Conservation (phyloP, 2,797 vertebrate genomes). For the Crenichthys baileyi region DNA sequence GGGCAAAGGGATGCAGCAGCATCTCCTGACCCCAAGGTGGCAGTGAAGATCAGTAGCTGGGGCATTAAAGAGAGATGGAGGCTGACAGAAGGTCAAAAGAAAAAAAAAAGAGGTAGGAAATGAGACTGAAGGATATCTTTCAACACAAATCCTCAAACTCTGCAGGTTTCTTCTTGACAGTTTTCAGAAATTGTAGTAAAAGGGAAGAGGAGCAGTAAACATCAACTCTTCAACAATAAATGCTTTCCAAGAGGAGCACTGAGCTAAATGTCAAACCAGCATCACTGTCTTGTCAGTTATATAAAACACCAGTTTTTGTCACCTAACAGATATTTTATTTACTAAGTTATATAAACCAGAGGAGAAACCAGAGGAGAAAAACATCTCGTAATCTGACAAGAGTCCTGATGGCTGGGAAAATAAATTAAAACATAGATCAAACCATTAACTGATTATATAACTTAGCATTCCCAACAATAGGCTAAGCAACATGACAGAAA, state of each 20-base stretch:
- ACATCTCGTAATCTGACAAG: not conserved
- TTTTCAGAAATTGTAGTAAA: conserved; percentile 15
- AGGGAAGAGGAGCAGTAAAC: conserved; percentile 16
- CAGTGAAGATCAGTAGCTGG: conserved; percentile 75
- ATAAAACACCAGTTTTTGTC: conserved; percentile 4
- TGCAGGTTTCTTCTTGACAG: conserved; percentile 26
- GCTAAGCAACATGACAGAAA: not conserved
- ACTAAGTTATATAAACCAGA: not conserved
- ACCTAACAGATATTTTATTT: not conserved
- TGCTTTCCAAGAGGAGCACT: not conserved
- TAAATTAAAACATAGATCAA: not conserved
- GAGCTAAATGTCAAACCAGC: conserved; percentile 30
- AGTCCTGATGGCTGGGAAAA: not conserved
- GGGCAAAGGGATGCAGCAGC: conserved; percentile 50
- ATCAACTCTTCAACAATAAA: conserved; percentile 29
- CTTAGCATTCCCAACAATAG: not conserved
- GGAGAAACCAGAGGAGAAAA: not conserved
- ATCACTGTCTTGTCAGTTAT: conserved; percentile 8
- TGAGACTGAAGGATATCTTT: conserved; percentile 58
- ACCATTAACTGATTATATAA: not conserved
- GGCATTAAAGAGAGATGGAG: conserved; percentile 7
- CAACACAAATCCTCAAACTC: conserved; percentile 31
- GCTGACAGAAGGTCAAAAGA: conserved; percentile 1
- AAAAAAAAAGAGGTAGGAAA: conserved; percentile 12
- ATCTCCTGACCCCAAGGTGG: conserved; percentile 74